Base-by-base conservation (phyloP, 1,140 invertebrate genomes). In the Drosophila kanapiae region DNA sequence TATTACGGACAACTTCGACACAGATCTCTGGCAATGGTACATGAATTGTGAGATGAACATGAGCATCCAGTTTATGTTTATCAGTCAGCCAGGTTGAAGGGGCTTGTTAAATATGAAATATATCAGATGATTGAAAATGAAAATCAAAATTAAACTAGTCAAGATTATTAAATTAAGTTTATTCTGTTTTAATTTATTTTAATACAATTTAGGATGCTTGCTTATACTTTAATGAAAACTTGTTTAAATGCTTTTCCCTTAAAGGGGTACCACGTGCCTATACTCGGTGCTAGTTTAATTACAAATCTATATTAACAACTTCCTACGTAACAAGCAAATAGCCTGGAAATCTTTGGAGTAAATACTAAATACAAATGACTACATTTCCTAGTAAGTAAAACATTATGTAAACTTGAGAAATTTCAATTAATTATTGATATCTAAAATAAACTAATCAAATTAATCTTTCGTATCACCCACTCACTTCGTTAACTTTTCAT, bases 391-490 rank as follows among this genome's bases (percentile, higher is more conserved):
- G 18, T 27, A 61, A 61, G 18, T 33, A 37, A 37, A 35, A 35
- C 13, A 35, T 35, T 49, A 18, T 14, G 16, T 49, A 7, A 29
- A 9, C n/a, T 38, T 38, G 9, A 29, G 23, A 13, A 35, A 62
- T 42, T 64, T 14, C 11, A n/a, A 33, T 33, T 42, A 62, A 27
- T 43, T 35, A 27, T 43, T 33, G 29, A 43, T 16, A 18, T 23
- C 57, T 13, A 62, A 65, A 45, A 63, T 43, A 18, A 23, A 68
- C 45, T 68, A 54, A 68, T 69, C 64, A 43, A 69, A 53, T 53
- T 68, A 51, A 35, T 29, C 37, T 49, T 38, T 71, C 7, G 6
- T 40, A 58, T 48, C 64, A 27, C 18, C 45, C 65, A 16, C 58
- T 31, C n/a, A 31, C 43, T 42, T 4, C 9, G n/a, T 10, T 67